These are phyloP conservation scores for Sisor rabdophorus DNA, from an alignment of 2,113 vertebrate species.

Conservation along the genomic window DNA sequence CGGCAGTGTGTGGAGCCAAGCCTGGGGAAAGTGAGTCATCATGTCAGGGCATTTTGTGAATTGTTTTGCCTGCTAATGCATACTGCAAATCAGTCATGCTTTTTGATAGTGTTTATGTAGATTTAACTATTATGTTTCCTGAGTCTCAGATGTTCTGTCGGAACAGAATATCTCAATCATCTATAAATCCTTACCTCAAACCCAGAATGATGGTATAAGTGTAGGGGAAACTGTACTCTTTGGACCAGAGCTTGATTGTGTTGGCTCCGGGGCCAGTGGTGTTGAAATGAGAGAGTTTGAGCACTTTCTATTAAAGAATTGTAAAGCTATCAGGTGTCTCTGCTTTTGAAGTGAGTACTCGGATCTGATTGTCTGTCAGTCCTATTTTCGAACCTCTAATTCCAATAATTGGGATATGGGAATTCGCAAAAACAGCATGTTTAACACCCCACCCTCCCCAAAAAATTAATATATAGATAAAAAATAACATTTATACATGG, in stretches of 20 bases:
- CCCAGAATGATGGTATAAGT: conserved; percentile 32
- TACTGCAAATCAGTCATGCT: conserved; percentile 41
- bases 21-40: conserved; percentile 41
- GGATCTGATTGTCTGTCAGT: conserved; percentile 37
- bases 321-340: conserved; percentile 38
- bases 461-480: too few relatives aligned
- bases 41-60: conserved; percentile 38
- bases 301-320: conserved; percentile 38
- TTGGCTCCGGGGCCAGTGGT: conserved; percentile 41
- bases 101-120: conserved; percentile 39
- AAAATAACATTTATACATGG: conserved; percentile 30
- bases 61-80: conserved; percentile 35
- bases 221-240: conserved; percentile 45
- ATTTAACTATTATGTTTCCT: conserved; percentile 32
- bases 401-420: conserved; percentile 32
- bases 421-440: conserved; percentile 20
- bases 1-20: conserved; percentile 30
- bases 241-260: conserved; percentile 44
- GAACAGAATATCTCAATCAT: conserved; percentile 44
- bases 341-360: conserved; percentile 43
- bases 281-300: conserved; percentile 40
- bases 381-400: conserved; percentile 37
- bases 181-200: conserved; percentile 36
- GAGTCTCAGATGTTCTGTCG: conserved; percentile 44
- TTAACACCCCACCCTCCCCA: conserved; percentile 23